Evolutionary conservation across 2,888 invertebrate species (phyloP), one percentile per base, ranked within the genome.

Genomic region (Endotricha flammealis): DNA sequence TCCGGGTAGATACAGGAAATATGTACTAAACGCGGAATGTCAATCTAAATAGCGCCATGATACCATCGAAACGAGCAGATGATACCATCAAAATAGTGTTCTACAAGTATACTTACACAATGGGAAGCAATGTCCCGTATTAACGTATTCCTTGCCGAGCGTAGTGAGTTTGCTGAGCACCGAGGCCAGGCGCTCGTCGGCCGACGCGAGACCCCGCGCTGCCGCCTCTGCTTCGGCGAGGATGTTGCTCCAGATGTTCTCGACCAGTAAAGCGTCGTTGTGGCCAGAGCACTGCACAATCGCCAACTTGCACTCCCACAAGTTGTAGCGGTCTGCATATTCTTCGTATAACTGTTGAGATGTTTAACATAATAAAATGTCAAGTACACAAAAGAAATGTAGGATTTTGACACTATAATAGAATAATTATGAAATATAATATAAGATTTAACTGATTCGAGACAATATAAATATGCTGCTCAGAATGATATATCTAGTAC

Each of bases 231-330:
- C 77, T 65, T 91, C 92, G 36, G 82, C 74, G 40, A 94, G 88
- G 37, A 99, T 95, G 65, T 95, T 93, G 42, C 91, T 92, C 98
- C 98, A 98, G 34, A 98, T 93, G 37, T 92, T 92, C 76, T 97
- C 95, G 28, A 99, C 93, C 6, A 98, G 85, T 39, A 93, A 88
- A 0, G 92, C 90, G 70, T 99, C 98, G 56, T 94, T 93, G 75
- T 97, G 95, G 8, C 97, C 96, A 4, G 98, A 97, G 69, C 97
- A 97, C 57, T 97, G 95, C 29, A 99, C 92, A 46, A 99, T 97
- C 4, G 96, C 95, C 38, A 99, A 86, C 78, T 98, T 96, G 71
- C 96, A 95, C 77, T 98, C 97, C 91, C 95, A 94, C 25, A 98
- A 87, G 53, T 94, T 91, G 71, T 95, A 95, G 2, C 93, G 93